Evolutionary conservation across 2,113 vertebrate species (phyloP).

Genomic region (Paradoxurus hermaphroditus): DNA sequence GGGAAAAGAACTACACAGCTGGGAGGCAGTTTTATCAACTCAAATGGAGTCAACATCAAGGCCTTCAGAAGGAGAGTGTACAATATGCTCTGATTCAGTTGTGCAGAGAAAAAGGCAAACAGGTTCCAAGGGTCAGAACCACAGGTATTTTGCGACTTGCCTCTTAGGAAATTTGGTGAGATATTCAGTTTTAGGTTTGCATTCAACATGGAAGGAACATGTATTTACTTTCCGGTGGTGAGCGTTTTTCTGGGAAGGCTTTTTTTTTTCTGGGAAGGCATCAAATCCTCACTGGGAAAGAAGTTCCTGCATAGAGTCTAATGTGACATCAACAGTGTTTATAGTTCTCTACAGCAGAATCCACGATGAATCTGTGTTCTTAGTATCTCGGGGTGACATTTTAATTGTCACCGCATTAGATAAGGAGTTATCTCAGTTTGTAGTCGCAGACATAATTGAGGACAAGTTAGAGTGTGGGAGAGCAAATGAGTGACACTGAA

Average conservation of each 20-base stretch:
- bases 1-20: neutral
- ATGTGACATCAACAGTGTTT: neutral
- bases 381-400: slow-evolving; percentile 55
- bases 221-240: neutral
- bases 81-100: neutral
- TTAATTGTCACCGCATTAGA: slow-evolving; percentile 52
- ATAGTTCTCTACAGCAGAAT: slow-evolving; percentile 15
- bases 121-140: neutral
- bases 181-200: neutral
- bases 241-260: neutral
- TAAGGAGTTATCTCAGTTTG: slow-evolving; percentile 63
- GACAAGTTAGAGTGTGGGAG: neutral
- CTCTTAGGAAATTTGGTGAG: neutral
- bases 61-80: neutral
- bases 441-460: slow-evolving; percentile 28
- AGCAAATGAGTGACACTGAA: neutral
- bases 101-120: slow-evolving; percentile 17
- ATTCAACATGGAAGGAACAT: neutral
- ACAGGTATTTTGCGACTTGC: neutral
- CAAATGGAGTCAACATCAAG: neutral
- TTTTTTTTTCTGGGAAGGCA: neutral
- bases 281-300: neutral
- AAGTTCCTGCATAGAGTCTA: neutral
- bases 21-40: slow-evolving; percentile 41
- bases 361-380: slow-evolving; percentile 43